Conservation (phyloP, 2,113 vertebrate species). For the Petaurus breviceps region DNA sequence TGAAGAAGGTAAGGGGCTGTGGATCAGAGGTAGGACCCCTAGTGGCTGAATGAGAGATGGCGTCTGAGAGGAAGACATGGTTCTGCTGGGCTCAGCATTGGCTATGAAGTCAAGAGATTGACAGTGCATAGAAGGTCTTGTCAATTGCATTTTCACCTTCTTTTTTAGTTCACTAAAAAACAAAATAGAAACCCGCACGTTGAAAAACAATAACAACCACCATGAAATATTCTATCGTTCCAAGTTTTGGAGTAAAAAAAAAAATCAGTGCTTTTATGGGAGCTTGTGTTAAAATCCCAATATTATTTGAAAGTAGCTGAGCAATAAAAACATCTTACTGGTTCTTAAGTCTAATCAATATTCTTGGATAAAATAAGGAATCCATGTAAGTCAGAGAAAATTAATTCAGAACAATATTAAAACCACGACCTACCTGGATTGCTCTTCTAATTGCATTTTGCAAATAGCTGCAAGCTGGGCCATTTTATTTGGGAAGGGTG, state of each 20-base stretch:
- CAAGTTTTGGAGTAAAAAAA: slow-evolving; percentile 32
- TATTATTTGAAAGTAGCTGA: background rate
- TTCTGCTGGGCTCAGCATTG: slow-evolving; percentile 62
- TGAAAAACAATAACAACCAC: background rate
- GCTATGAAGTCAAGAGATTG: slow-evolving; percentile 55
- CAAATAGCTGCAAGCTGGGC: slow-evolving; percentile 91
- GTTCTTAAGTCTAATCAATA: background rate
- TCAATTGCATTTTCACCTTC: slow-evolving; percentile 66
- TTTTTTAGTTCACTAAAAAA: slow-evolving; percentile 80
- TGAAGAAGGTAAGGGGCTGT: slow-evolving; percentile 82
- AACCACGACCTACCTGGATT: slow-evolving; percentile 87
- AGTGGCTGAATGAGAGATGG: slow-evolving; percentile 77
- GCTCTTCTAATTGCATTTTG: slow-evolving; percentile 90
- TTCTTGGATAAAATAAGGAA: background rate
- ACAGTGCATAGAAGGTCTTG: slow-evolving; percentile 59
- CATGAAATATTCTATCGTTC: background rate
- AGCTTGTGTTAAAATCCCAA: background rate
- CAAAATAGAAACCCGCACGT: slow-evolving; percentile 27
- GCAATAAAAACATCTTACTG: background rate
- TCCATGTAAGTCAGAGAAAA: background rate
- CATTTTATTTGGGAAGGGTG: slow-evolving; percentile 87
- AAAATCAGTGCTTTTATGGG: background rate
- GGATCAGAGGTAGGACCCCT: slow-evolving; percentile 80
- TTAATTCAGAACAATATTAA: background rate
- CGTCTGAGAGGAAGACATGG: slow-evolving; percentile 40